These are phyloP conservation scores for Grallaria varia DNA, from an alignment of 2,113 vertebrate genomes.

Conservation along the genomic window DNA sequence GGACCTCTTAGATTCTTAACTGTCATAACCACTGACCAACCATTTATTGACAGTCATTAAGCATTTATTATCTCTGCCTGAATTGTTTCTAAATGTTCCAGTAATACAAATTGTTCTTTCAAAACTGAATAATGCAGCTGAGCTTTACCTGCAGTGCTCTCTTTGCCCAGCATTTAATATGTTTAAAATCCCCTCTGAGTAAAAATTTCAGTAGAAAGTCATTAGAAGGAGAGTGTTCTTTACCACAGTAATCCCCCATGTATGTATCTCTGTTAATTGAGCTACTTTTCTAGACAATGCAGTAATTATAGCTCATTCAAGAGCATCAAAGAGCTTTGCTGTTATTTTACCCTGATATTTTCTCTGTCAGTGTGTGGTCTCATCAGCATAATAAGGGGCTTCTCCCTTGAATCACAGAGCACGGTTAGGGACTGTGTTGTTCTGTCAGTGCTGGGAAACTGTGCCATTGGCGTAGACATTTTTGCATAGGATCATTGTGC, in stretches of 20 bases:
- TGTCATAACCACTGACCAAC: not conserved
- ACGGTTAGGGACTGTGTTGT: not conserved
- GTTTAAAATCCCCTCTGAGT: conserved; percentile 12
- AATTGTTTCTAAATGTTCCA: conserved; percentile 22
- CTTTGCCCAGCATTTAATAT: conserved; percentile 23
- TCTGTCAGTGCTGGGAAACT: not conserved
- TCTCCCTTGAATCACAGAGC: not conserved
- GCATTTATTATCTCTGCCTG: conserved; percentile 16
- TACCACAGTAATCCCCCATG: not conserved
- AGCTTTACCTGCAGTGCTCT: not conserved
- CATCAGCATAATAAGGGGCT: not conserved
- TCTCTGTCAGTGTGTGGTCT: not conserved
- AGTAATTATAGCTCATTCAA: conserved; percentile 24
- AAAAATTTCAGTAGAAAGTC: conserved; percentile 20
- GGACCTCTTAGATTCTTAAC: not conserved
- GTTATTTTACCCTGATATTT: not conserved
- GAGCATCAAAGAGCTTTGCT: not conserved
- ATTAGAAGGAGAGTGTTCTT: not conserved
- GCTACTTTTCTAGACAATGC: not conserved
- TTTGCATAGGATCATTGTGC: not conserved
- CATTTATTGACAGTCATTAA: conserved; percentile 34
- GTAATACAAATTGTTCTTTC: conserved; percentile 3
- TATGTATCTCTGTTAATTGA: conserved; percentile 9
- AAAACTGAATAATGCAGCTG: not conserved
- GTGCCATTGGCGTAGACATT: not conserved